Base-by-base conservation (phyloP, 2,113 vertebrate species). In the Strigops habroptila region DNA sequence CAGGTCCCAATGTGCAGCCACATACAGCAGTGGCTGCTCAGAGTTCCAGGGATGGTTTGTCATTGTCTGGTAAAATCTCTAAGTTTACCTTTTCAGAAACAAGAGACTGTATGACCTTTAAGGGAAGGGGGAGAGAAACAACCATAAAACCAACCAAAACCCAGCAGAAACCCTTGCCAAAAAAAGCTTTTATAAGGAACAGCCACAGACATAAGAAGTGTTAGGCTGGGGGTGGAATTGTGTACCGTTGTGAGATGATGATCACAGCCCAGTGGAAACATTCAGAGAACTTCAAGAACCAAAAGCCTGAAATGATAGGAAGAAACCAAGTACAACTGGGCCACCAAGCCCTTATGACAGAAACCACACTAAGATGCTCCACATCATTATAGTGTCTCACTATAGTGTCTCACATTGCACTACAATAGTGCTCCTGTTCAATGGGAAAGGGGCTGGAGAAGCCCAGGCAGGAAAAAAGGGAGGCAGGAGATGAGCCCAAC, bases 401-500 rank as follows among this genome's bases (percentile, higher is more conserved):
- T 0, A 1, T 1, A 12, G 2, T 12, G 22, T 21, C 33, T 39
- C 49, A 43, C 27, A 0, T n/a, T 51, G 27, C 25, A 48, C 22
- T 33, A 68, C 25, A 51, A 48, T 3, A 7, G 7, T 18, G 30
- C 18, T 65, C 17, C 1, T 0, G 14, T n/a, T 75, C n/a, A 11
- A 3, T 1, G 6, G 49, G 17, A 59, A 78, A 76, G 17, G 13
- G 28, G 48, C 21, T 85, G 24, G 43, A 64, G 44, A 18, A 64
- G 31, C 49, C 27, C 21, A 57, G 18, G 3, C 7, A 62, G 53
- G 12, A 22, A 62, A 48, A 53, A 80, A 41, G 6, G 25, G 8
- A 80, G n/a, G 16, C 1, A 4, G 23, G 16, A 76, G 15, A 52
- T 49, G 28, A 85, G 16, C 41, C 21, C 10, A n/a, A 55, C 0